A percentile compares a stretch with the other conserved stretches of the same genome.
Conservation (phyloP, 2,888 invertebrate species). For the Habroteleia sp. region DNA sequence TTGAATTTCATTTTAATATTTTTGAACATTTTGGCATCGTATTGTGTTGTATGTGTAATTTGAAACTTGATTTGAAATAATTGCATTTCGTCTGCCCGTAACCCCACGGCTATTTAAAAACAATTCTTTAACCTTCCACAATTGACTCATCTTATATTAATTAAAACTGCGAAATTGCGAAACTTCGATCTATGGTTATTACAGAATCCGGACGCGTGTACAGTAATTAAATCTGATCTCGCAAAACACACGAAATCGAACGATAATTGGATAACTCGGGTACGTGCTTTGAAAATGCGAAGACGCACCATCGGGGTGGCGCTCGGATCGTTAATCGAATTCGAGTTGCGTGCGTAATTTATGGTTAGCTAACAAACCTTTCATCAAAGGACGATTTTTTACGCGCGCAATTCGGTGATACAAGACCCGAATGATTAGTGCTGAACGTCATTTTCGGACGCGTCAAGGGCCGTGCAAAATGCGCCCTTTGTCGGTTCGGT, state of each 20-base stretch:
- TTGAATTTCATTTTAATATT: too few relatives aligned
- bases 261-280: slow-evolving; percentile 39
- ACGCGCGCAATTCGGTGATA: slow-evolving; percentile 30
- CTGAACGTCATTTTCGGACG: slow-evolving; percentile 52
- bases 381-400: slow-evolving; percentile 45
- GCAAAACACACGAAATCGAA: slow-evolving; percentile 46
- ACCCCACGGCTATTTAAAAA: too few relatives aligned
- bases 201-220: neutral
- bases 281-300: slow-evolving; percentile 44
- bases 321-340: slow-evolving; percentile 35
- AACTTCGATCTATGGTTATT: slow-evolving; percentile 4
- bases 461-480: slow-evolving; percentile 68
- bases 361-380: slow-evolving; percentile 54
- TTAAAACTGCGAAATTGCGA: slow-evolving; percentile 19
- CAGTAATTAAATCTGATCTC: slow-evolving; percentile 29
- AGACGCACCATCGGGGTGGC: slow-evolving; percentile 22
- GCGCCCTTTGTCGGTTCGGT: slow-evolving; percentile 59
- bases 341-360: slow-evolving; percentile 41
- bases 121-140: too few relatives aligned
- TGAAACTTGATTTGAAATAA: too few relatives aligned
- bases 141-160: neutral
- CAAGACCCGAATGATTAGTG: slow-evolving; percentile 43
- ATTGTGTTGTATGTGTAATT: too few relatives aligned
- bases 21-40: too few relatives aligned
- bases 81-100: too few relatives aligned